Base-by-base conservation (phyloP, 2,888 invertebrate genomes). In the Leptura quadrifasciata region DNA sequence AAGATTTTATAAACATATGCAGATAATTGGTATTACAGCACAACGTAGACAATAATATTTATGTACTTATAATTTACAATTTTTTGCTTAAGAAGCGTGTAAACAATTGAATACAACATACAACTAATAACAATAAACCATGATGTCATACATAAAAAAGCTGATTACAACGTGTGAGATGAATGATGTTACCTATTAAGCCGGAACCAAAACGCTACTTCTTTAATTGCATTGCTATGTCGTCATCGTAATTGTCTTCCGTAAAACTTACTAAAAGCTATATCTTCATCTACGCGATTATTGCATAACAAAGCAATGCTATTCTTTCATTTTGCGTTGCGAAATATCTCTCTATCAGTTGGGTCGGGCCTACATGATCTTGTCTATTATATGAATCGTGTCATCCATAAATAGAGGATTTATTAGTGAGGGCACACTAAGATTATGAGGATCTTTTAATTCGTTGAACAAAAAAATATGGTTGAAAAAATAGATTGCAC, bases 221-320 rank as follows among this genome's bases (percentile, higher is more conserved):
- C 4, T 47, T 3, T 47, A 15, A 47, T 47, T 47, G n/a, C 47
- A 47, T 47, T 17, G n/a, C 5, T 47, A 47, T n/a, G 47, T 47
- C 47, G 47, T 47, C 47, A 47, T 47, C n/a, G 2, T 47, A 47
- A 47, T 47, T n/a, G 47, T 47, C 47, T 47, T 47, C 47, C 47
- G 47, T n/a, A 47, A 47, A 47, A 47, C n/a, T n/a, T 47, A 47
- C 47, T 47, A 47, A 6, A 47, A 47, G 47, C 15, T 12, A 39
- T 39, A 39, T 39, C 39, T 39, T 47, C 47, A 47, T 47, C 47
- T 47, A 2, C 3, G 5, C 47, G 47, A 47, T 47, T 47, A 47
- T 47, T 47, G 15, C 47, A 47, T 6, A 47, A 47, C 47, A 47
- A 47, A 47, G 47, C n/a, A 5, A 47, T 47, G 47, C n/a, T 1